A percentile compares a stretch with the other conserved stretches of the same genome.
Conservation (phyloP, 1,140 invertebrate genomes). For the Leptopilina boulardi region DNA sequence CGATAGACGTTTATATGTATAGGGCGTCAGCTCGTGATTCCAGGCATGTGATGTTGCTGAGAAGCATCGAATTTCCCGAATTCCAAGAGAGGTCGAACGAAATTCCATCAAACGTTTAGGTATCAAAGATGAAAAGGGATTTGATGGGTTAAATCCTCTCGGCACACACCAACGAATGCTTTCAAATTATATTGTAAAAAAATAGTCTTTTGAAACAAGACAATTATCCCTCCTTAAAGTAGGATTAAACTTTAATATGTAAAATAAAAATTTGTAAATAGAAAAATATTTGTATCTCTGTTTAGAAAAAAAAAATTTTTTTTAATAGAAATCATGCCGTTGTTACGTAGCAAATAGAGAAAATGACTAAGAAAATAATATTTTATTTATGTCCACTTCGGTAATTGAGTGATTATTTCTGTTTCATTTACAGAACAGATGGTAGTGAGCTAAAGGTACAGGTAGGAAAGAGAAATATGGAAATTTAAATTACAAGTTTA, state of each 20-base stretch:
- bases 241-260: background rate
- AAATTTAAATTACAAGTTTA: too few species aligned
- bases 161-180: background rate
- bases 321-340: too few species aligned
- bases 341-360: too few species aligned
- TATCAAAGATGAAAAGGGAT: slow-evolving; percentile 36
- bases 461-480: too few species aligned
- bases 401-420: too few species aligned
- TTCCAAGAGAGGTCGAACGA: slow-evolving; percentile 50
- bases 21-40: slow-evolving; percentile 30
- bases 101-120: slow-evolving; percentile 46
- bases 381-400: too few species aligned
- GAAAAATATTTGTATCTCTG: too few species aligned
- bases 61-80: slow-evolving; percentile 60
- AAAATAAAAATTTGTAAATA: too few species aligned
- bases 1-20: slow-evolving; percentile 32
- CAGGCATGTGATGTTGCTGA: slow-evolving; percentile 38
- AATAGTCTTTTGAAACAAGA: background rate
- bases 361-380: too few species aligned
- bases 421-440: too few species aligned
- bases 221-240: background rate
- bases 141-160: slow-evolving; percentile 4
- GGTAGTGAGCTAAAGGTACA: too few species aligned
- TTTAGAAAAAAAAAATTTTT: too few species aligned
- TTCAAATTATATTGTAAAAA: slow-evolving; percentile 16